phyloP scores from a whole-genome alignment of 2,888 invertebrate genomes.

The Plusia festucae region DNA sequence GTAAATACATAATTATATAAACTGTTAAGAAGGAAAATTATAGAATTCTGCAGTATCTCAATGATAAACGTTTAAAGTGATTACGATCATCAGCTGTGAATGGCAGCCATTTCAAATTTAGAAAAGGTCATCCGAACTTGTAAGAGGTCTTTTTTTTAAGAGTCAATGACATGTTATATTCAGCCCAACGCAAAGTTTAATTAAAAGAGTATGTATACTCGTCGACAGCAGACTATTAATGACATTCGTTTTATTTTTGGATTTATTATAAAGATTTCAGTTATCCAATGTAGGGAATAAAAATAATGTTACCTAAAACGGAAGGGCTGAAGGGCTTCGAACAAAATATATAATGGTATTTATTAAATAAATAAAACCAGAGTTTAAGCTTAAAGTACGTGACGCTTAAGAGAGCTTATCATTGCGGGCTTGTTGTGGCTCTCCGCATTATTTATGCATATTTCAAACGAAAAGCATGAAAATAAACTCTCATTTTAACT shows the following conservation, averaged over 20 bases:
- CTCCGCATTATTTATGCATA: no score
- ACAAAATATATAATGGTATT: no score
- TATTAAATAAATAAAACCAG: no score
- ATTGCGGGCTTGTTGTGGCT: no score
- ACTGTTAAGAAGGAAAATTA: slow-evolving; percentile 20
- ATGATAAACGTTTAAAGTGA: slow-evolving; percentile 10
- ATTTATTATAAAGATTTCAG: no score
- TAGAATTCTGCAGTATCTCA: slow-evolving; percentile 12
- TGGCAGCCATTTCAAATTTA: not conserved
- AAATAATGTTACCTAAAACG: no score
- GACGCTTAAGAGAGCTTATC: no score
- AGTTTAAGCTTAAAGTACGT: no score
- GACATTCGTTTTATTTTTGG: not conserved
- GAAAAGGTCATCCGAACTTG: not conserved
- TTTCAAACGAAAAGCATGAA: no score
- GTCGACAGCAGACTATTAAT: not conserved
- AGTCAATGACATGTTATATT: not conserved
- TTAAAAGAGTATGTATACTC: not conserved
- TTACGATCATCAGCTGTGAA: not conserved
- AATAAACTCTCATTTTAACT: no score
- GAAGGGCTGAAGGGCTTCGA: no score
- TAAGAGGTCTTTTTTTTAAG: not conserved
- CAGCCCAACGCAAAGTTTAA: not conserved
- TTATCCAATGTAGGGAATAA: no score
- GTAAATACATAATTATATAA: slow-evolving; percentile 14